Evolutionary conservation across 2,888 invertebrate genomes (phyloP).

Genomic region (Tribolium freemani): DNA sequence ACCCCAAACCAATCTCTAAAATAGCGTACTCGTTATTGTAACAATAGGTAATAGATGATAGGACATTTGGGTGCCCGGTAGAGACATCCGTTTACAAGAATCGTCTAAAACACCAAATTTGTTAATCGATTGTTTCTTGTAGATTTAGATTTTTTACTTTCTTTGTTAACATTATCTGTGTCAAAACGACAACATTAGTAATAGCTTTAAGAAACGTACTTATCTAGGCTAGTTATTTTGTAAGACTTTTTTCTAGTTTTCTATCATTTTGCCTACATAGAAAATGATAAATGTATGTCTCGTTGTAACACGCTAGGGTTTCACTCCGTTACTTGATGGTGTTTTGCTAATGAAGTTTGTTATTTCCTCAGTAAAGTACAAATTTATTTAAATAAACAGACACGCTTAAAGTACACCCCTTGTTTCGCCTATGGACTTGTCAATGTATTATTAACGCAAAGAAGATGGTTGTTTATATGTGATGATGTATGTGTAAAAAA

Average conservation of each 20-base stretch:
- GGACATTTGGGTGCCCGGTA: slow-evolving; percentile 13
- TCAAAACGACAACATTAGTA: slow-evolving; percentile 7
- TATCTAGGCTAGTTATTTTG: not conserved
- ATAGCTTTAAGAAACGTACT: slow-evolving; percentile 23
- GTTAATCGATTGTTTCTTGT: slow-evolving; percentile 1
- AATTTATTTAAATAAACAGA: not conserved
- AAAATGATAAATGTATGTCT: not conserved
- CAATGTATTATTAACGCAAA: slow-evolving; percentile 29
- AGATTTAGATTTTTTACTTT: slow-evolving; percentile 13
- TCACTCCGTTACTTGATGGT: not conserved
- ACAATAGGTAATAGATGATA: not conserved
- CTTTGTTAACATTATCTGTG: slow-evolving; percentile 4
- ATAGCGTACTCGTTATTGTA: slow-evolving; percentile 15
- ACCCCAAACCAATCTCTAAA: slow-evolving; percentile 5
- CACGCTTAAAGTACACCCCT: slow-evolving; percentile 1
- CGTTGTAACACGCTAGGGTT: not conserved
- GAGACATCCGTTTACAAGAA: not conserved
- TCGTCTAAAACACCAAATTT: slow-evolving; percentile 38
- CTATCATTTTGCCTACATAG: not conserved
- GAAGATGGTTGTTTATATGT: slow-evolving; percentile 43
- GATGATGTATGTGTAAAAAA: slow-evolving; percentile 39
- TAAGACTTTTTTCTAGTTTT: not conserved
- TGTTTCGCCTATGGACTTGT: slow-evolving; percentile 20
- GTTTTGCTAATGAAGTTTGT: not conserved
- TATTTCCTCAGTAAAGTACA: not conserved